Evolutionary conservation across 2,797 vertebrate genomes (phyloP).

Genomic region (Diplodus puntazzo): DNA sequence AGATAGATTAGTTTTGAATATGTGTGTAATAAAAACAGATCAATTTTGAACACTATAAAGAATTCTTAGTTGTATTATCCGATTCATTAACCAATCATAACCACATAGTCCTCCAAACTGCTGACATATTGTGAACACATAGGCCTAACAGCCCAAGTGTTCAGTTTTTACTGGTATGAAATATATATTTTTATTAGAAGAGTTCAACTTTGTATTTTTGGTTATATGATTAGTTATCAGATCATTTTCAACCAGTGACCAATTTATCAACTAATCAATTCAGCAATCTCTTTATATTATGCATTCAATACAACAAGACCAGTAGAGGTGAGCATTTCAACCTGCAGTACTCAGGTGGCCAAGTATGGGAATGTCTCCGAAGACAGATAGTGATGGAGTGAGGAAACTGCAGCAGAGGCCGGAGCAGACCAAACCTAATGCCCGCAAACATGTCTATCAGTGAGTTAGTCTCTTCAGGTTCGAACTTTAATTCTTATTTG

Average conservation of each 20-base stretch:
- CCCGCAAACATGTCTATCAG: not conserved
- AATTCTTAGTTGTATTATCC: not conserved
- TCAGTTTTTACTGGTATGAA: not conserved
- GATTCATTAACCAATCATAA: not conserved
- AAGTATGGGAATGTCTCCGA: conserved; percentile 15
- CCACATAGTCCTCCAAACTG: not conserved
- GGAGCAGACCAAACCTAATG: not conserved
- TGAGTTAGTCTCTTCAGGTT: not conserved
- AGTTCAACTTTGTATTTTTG: not conserved
- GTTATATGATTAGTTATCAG: not conserved
- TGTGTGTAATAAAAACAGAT: not conserved
- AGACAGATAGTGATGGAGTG: conserved; percentile 13
- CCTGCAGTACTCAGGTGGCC: conserved; percentile 24
- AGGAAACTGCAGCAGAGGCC: conserved; percentile 33
- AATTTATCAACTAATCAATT: not conserved
- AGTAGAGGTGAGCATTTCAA: not conserved
- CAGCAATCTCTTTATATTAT: not conserved
- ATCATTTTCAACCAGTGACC: not conserved
- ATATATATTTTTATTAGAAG: not conserved
- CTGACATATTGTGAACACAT: not conserved
- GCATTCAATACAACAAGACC: conserved; percentile 1
- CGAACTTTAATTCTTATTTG: not conserved
- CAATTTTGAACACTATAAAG: not conserved
- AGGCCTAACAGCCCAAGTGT: not conserved
- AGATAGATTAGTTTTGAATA: not conserved